Percentiles rank a stretch among this genome's conserved stretches.
Conservation (phyloP, 2,888 invertebrate species). For the Hemithea aestivaria region DNA sequence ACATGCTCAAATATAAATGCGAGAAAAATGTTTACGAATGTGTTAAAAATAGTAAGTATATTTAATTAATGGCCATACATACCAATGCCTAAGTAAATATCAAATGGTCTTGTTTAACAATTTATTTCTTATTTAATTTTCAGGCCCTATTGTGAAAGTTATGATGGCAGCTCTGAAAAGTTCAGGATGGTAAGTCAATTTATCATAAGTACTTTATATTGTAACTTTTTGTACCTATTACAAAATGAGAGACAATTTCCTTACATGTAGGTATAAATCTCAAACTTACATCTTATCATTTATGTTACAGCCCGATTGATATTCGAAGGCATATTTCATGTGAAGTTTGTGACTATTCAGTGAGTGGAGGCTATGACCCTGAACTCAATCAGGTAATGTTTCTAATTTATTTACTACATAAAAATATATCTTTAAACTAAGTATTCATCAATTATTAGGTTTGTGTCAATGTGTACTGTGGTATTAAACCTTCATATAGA, state of each 20-base stretch:
- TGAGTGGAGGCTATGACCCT: slow-evolving; percentile 95
- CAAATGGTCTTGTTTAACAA: too few relatives aligned
- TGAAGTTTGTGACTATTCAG: slow-evolving; percentile 90
- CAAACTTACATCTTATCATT: background rate
- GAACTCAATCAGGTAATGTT: slow-evolving; percentile 84
- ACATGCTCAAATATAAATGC: slow-evolving; percentile 86
- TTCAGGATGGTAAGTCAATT: slow-evolving; percentile 88
- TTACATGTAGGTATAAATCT: too few relatives aligned
- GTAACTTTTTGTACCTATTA: too few relatives aligned
- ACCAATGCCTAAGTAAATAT: too few relatives aligned
- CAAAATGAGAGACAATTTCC: too few relatives aligned
- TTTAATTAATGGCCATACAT: background rate
- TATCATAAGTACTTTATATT: slow-evolving; percentile 12
- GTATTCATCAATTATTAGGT: background rate
- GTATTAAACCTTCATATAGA: too few relatives aligned
- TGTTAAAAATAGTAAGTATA: slow-evolving; percentile 82
- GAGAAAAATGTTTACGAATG: slow-evolving; percentile 88
- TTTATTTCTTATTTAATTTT: slow-evolving; percentile 22
- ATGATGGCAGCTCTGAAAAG: slow-evolving; percentile 91
- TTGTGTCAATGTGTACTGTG: too few relatives aligned
- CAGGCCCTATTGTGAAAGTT: slow-evolving; percentile 88
- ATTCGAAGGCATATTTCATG: slow-evolving; percentile 93
- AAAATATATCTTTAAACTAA: background rate
- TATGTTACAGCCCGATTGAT: slow-evolving; percentile 85
- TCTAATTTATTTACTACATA: background rate